Base-by-base conservation (phyloP, 2,797 vertebrate genomes). In the Oreochromis mossambicus region DNA sequence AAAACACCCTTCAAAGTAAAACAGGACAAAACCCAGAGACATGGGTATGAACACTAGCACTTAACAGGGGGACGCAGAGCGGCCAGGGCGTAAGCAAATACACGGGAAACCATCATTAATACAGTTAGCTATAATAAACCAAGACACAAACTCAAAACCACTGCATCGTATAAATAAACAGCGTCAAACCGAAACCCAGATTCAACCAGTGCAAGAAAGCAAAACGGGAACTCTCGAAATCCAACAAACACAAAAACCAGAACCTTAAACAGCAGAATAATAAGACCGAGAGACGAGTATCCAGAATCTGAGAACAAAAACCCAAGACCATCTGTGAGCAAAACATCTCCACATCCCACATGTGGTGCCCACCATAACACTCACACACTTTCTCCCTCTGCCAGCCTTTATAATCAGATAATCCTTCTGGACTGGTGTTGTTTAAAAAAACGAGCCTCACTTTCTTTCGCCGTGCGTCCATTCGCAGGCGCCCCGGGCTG, bases 1-100 rank as follows among this genome's bases (percentile, higher is more conserved):
- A 46, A 46, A 46, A 0, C 17, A 26, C 21, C 63, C 38, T 26
- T 70, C 13, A 43, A 26, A 70, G 21, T 43, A 70, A 70, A 70
- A 46, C 38, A 11, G 8, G 38, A 26, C 36, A 68, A 50, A 70
- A 26, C 21, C 13, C 38, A 70, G 10, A 17, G 21, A 70, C 61
- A n/a, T 1, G 0, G 66, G 8, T 17, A 43, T 26, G 66, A 70
- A 26, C 38, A 68, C n/a, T 15, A 41, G 13, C 36, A 68, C 38
- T 43, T 43, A 43, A 0, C 13, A 68, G 21, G 38, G 3, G 66
- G 4, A 46, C 2, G 1, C 66, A 26, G 63, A 0, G 8, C 38
- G 3, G 13, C 5, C 13, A 0, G 7, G 15, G 38, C 3, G 0
- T 43, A 7, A 70, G 43, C 21, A 70, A 70, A 43, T 43, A 26